Evolutionary conservation across 2,113 vertebrate genomes (phyloP), one percentile per base, ranked within the genome.

Genomic region (Cyprinodon variegatus): DNA sequence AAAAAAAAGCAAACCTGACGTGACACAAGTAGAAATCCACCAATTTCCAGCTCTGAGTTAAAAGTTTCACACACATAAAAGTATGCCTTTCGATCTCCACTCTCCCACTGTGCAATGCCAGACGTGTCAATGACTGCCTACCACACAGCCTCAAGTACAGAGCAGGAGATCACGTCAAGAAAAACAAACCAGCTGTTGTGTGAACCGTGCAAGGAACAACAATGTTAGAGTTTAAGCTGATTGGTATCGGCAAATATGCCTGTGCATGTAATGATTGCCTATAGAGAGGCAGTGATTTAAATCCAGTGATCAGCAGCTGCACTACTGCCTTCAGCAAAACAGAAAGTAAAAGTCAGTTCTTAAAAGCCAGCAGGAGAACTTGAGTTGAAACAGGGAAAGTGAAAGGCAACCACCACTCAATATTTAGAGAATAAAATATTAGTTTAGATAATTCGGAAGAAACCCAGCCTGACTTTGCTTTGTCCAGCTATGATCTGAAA

Each of bases 291-390:
- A 62, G 86, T 81, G 81, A 79, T 90, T 88, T 70, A 74, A 84
- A 76, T 87, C 86, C 66, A 84, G 78, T 48, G 87, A 89, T 83
- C 78, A 14, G 79, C 86, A 72, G 82, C 78, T 72, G 76, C 87
- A 82, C 69, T 64, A 83, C 68, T 40, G 81, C 90, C 81, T 85
- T 79, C 59, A 83, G 90, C 84, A 82, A 84, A 86, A 85, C 63
- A 20, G 69, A 82, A 87, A 50, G 65, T 74, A 81, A 86, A 86
- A 83, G 78, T 73, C 79, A 77, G 82, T 60, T 65, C 78, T 91
- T 82, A 86, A 80, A 20, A 8, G 65, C 76, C 77, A 76, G 68
- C 70, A 8, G 63, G 63, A 67, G 81, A 39, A 41, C 79, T 65
- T 14, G 65, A 77, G 70, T 81, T 78, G 45, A 72, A 70, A 62